Conservation (phyloP, 2,888 invertebrate genomes). For the Zeuzera pyrina region DNA sequence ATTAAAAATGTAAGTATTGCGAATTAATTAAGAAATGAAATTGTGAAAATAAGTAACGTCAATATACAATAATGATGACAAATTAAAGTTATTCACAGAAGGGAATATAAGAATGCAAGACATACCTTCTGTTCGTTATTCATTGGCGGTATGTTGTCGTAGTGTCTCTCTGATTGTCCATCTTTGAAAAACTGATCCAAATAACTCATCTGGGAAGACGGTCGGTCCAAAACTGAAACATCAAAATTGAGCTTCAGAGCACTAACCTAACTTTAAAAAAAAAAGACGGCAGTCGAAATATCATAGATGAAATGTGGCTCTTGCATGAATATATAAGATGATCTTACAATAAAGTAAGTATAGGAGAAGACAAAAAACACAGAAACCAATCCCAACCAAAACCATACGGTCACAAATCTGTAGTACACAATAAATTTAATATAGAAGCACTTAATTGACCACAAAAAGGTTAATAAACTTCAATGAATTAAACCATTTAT, state of each 20-base stretch:
- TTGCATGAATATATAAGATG: constrained; percentile 10
- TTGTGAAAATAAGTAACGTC: too few species aligned
- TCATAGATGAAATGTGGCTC: constrained; percentile 5
- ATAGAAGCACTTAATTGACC: too few species aligned
- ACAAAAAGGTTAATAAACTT: too few species aligned
- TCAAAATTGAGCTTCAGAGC: too few species aligned
- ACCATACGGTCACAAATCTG: constrained; percentile 51
- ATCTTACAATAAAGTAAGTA: constrained; percentile 8
- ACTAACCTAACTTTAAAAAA: too few species aligned
- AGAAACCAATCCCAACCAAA: constrained; percentile 63
- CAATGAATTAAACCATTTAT: too few species aligned
- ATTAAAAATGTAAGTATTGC: too few species aligned
- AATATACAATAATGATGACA: too few species aligned
- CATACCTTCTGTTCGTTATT: constrained; percentile 60
- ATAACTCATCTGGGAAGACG: constrained; percentile 93
- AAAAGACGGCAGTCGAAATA: constrained; percentile 4
- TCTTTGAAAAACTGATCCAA: constrained; percentile 93
- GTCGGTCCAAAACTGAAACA: constrained; percentile 87
- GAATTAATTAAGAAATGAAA: too few species aligned
- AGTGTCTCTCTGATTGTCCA: constrained; percentile 56
- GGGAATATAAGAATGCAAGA: constrained; percentile 8
- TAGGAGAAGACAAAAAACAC: constrained; percentile 23
- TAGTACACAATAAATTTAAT: too few species aligned
- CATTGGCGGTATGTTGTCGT: constrained; percentile 58
- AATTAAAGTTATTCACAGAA: too few species aligned